Percentiles rank a stretch among this genome's conserved stretches.
Conservation (phyloP, 1,140 invertebrate genomes). For the Bemisia tabaci region DNA sequence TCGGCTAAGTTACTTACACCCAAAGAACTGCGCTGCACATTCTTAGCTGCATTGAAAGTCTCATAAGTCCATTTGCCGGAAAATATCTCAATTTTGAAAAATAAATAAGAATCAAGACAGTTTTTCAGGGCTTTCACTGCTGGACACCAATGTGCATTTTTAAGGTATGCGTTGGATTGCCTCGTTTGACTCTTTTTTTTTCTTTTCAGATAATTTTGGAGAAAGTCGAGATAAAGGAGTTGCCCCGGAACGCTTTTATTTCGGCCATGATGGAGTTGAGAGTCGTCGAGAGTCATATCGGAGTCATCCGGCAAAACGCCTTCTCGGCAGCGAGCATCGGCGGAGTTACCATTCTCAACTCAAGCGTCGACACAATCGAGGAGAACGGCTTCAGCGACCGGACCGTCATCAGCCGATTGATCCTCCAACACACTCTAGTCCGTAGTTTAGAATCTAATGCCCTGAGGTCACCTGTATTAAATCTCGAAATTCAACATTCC, state of each 20-base stretch:
- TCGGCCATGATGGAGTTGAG: constrained; percentile 44
- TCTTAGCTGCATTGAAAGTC: too few species aligned
- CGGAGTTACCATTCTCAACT: constrained; percentile 43
- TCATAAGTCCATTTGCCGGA: too few species aligned
- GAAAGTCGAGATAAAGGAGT: constrained; percentile 39
- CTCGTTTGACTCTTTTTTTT: background rate
- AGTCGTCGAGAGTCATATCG: constrained; percentile 40
- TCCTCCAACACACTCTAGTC: constrained; percentile 43
- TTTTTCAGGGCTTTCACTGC: too few species aligned
- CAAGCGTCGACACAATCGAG: constrained; percentile 41
- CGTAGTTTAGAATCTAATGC: constrained; percentile 39
- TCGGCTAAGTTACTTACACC: too few species aligned
- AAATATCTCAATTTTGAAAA: too few species aligned
- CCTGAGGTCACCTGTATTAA: constrained; percentile 45
- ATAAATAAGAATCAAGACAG: too few species aligned
- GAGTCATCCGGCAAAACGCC: constrained; percentile 40
- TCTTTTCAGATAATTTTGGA: constrained; percentile 45
- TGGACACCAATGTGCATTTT: too few species aligned
- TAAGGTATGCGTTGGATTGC: too few species aligned
- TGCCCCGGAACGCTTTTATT: constrained; percentile 45
- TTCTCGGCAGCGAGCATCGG: constrained; percentile 48
- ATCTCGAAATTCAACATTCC: constrained; percentile 48
- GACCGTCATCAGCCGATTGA: constrained; percentile 44
- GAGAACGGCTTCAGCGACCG: constrained; percentile 46
- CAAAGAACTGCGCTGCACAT: too few species aligned